Percentiles rank a stretch among this genome's conserved stretches.
phyloP scores from a whole-genome alignment of 2,888 invertebrate genomes.

The Drosophila eohydei region DNA sequence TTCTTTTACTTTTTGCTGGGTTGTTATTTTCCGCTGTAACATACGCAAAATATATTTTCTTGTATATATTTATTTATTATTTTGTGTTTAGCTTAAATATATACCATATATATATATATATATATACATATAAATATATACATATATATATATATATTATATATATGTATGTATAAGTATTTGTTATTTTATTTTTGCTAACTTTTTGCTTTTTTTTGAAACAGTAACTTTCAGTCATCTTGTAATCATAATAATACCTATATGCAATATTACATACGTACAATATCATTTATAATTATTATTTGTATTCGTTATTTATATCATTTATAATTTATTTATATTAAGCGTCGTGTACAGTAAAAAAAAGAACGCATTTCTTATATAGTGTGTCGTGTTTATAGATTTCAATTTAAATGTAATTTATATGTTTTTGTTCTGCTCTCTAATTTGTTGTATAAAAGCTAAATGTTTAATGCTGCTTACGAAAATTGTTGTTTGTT shows the following conservation, averaged over 20 bases:
- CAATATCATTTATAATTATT: constrained; percentile 51
- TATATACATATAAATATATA: constrained; percentile 42
- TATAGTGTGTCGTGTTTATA: constrained; percentile 77
- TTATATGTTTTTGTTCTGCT: constrained; percentile 24
- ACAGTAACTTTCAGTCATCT: constrained; percentile 80
- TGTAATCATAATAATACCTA: constrained; percentile 74
- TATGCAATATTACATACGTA: constrained; percentile 70
- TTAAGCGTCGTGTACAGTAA: constrained; percentile 71
- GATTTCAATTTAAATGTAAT: constrained; percentile 32
- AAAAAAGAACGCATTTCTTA: constrained; percentile 70
- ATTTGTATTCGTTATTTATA: constrained; percentile 23
- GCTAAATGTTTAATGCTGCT: constrained; percentile 71
- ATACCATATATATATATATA: constrained; percentile 39
- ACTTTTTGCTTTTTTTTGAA: constrained; percentile 59
- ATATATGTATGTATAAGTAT: constrained; percentile 52
- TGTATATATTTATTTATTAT: constrained; percentile 63
- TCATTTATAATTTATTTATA: constrained; percentile 45
- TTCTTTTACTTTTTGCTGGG: constrained; percentile 39
- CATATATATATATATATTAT: constrained; percentile 53
- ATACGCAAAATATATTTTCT: constrained; percentile 83
- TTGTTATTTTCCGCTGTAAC: constrained; percentile 62
- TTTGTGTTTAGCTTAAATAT: constrained; percentile 49
- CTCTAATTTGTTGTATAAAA: constrained; percentile 59
- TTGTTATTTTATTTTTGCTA: constrained; percentile 60
- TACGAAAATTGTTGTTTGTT: constrained; percentile 56